Evolutionary conservation across 1,140 invertebrate genomes (phyloP), one percentile per base, ranked within the genome.

Genomic region (Ericerus pela): DNA sequence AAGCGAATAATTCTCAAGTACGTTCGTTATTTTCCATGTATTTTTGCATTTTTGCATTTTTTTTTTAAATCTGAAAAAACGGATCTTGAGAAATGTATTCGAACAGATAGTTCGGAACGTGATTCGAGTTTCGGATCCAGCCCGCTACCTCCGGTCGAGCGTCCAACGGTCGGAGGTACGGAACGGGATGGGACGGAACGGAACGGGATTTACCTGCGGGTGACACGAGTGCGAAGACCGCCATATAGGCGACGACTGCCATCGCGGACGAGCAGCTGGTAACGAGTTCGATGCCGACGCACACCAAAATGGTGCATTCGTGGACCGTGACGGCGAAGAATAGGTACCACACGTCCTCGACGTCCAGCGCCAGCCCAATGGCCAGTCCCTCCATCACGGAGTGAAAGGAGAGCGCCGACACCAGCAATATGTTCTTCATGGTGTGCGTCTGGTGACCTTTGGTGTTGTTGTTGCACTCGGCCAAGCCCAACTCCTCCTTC

Each of bases 261-360:
- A 72, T 69, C 2, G 72, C 68, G 51, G 76, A 79, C 0, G 82
- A 84, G 24, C 75, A 74, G 2, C 76, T 78, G 16, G 80, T 76
- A 24, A 83, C 79, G 43, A 90, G 64, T 63, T 89, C 84, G 2
- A 88, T 75, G 27, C 85, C 85, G 56, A 89, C 84, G 66, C 84
- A 88, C 63, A 90, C 88, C 1, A 87, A 85, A 51, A 94, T 85
- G 6, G 93, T 86, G 53, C 88, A 77, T 68, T 94, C 94, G 67
- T 94, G 90, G 2, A 88, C 82, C 0, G 85, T 79, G 16, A 94
- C 80, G 1, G 88, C 88, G 11, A 78, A 78, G 60, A 92, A 85
- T 75, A 89, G 53, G 27, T 55, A 57, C 55, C 55, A 47, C 37
- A 59, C 59, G 26, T 60, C 79, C 76, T 52, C 80, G 70, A 20